phyloP scores from a whole-genome alignment of 2,888 invertebrate genomes.

The Cosmia pyralina region DNA sequence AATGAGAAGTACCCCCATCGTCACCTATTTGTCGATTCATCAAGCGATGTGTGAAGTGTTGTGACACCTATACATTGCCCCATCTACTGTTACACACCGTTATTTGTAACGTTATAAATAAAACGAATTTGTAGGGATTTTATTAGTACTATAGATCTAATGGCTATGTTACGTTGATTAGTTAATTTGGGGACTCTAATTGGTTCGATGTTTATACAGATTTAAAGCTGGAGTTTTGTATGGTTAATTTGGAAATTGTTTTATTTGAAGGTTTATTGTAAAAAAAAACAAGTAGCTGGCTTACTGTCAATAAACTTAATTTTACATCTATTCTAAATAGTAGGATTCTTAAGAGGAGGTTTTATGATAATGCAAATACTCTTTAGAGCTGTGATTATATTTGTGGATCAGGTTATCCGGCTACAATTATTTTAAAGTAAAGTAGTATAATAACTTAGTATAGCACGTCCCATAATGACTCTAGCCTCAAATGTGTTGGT shows the following conservation, averaged over 20 bases:
- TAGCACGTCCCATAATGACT: background rate
- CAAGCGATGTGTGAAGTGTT: constrained; percentile 82
- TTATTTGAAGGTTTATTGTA: constrained; percentile 9
- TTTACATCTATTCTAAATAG: background rate
- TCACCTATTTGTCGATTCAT: constrained; percentile 80
- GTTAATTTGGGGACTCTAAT: constrained; percentile 50
- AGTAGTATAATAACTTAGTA: background rate
- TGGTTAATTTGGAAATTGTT: constrained; percentile 5
- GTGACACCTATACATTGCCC: constrained; percentile 67
- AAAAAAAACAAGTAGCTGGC: background rate
- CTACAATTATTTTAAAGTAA: background rate
- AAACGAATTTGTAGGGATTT: constrained; percentile 61
- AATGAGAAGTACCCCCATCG: constrained; percentile 79
- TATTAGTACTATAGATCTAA: constrained; percentile 53
- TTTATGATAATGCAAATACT: background rate
- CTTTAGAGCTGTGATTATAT: background rate
- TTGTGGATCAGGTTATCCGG: background rate
- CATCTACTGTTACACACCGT: constrained; percentile 66
- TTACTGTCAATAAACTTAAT: background rate
- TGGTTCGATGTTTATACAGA: constrained; percentile 41
- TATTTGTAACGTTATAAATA: constrained; percentile 62
- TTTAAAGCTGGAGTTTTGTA: constrained; percentile 17
- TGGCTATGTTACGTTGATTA: constrained; percentile 42
- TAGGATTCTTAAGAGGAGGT: background rate
- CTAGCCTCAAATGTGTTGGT: background rate